phyloP scores from a whole-genome alignment of 2,888 invertebrate species.

The Cheilosia vulpina region DNA sequence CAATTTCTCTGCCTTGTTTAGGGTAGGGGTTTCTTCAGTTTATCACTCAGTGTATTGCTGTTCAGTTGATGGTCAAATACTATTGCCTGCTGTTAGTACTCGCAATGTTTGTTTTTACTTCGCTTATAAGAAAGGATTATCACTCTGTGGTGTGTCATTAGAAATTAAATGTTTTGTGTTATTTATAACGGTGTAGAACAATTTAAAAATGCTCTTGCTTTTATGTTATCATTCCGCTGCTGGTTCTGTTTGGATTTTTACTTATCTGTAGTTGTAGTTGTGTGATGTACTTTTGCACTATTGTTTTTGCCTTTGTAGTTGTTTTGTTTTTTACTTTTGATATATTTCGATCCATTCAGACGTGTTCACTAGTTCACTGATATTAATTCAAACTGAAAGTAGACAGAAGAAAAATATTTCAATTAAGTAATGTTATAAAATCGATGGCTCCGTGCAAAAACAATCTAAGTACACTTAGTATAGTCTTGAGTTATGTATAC shows the following conservation, averaged over 20 bases:
- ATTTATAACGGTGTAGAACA: conserved; percentile 65
- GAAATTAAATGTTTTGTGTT: conserved; percentile 45
- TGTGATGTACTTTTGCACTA: conserved; percentile 65
- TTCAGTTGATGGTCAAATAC: conserved; percentile 29
- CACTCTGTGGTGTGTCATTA: conserved; percentile 73
- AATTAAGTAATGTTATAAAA: no score
- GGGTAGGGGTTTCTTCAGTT: conserved; percentile 16
- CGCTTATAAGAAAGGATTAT: conserved; percentile 70
- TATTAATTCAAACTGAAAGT: conserved; percentile 59
- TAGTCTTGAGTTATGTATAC: no score
- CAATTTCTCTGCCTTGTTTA: no score
- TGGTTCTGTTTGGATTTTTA: conserved; percentile 55
- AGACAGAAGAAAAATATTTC: not conserved
- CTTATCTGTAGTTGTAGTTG: conserved; percentile 36
- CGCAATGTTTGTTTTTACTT: conserved; percentile 75
- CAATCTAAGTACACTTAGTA: no score
- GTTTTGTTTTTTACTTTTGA: conserved; percentile 50
- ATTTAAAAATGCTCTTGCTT: conserved; percentile 46
- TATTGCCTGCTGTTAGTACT: conserved; percentile 44
- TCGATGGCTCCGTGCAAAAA: no score
- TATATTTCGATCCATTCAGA: conserved; percentile 64
- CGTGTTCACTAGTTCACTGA: conserved; percentile 18
- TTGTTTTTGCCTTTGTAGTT: conserved; percentile 32
- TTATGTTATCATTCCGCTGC: conserved; percentile 69
- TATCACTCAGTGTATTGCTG: conserved; percentile 43